A percentile compares a stretch with the other conserved stretches of the same genome.
Evolutionary conservation across 2,113 vertebrate species (phyloP).

Genomic region (Apodemus speciosus): DNA sequence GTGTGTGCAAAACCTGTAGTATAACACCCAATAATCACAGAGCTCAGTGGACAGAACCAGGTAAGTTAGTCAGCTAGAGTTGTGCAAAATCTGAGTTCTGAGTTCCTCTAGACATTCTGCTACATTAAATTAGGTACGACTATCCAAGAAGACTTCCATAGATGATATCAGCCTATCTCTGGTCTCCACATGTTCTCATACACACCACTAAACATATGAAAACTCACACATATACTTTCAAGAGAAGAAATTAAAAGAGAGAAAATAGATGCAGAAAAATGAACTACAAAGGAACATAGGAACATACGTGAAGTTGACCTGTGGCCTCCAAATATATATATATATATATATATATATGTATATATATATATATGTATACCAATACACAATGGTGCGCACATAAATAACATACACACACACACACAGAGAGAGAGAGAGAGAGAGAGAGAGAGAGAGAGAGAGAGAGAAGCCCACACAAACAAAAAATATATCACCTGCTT

Average conservation of each 20-base stretch:
- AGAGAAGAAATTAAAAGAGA: too few relatives aligned
- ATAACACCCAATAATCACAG: not conserved
- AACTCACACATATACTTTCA: not conserved
- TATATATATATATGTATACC: not conserved
- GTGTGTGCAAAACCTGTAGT: not conserved
- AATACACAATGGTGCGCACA: not conserved
- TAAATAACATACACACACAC: not conserved
- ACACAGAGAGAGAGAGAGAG: not conserved
- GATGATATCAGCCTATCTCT: not conserved
- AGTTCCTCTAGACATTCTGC: too few relatives aligned
- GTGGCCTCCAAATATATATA: not conserved
- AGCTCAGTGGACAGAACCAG: too few relatives aligned
- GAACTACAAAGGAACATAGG: not conserved
- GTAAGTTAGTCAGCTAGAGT: not conserved
- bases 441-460: too few relatives aligned
- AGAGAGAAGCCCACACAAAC: too few relatives aligned
- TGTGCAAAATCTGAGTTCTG: not conserved
- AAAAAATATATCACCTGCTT: too few relatives aligned
- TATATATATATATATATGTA: not conserved
- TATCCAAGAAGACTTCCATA: too few relatives aligned
- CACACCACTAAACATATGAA: not conserved
- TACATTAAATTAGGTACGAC: not conserved
- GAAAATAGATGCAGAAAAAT: not conserved
- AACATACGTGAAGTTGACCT: not conserved
- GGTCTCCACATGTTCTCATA: too few relatives aligned